Percentiles rank a stretch among this genome's conserved stretches.
Evolutionary conservation across 2,113 vertebrate genomes (phyloP).

Genomic region (Isichthys henryi): DNA sequence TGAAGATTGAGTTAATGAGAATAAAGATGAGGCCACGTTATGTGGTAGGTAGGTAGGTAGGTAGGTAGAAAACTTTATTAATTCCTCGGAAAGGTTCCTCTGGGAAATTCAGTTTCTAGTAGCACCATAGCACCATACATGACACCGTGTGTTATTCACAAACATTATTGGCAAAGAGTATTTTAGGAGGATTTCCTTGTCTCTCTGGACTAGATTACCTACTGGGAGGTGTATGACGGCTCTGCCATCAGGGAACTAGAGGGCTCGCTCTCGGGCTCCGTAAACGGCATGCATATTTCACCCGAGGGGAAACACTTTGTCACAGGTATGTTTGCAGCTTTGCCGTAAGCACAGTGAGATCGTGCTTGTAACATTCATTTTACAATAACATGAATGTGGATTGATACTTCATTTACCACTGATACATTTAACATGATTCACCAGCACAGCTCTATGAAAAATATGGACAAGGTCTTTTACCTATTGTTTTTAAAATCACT

Average conservation of each 20-base stretch:
- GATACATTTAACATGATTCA: not conserved
- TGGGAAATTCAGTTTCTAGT: too few relatives aligned
- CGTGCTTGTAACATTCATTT: not conserved
- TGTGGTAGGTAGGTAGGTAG: too few relatives aligned
- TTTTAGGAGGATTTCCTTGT: not conserved
- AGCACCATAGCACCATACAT: too few relatives aligned
- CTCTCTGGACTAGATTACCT: slow-evolving; percentile 50
- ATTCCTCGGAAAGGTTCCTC: too few relatives aligned
- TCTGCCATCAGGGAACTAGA: slow-evolving; percentile 56
- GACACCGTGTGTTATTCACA: not conserved
- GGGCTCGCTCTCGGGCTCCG: slow-evolving; percentile 53
- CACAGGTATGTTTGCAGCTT: slow-evolving; percentile 48
- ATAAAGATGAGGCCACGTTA: not conserved
- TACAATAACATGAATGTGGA: not conserved
- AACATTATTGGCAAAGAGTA: not conserved
- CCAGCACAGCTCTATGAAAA: not conserved
- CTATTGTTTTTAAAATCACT: not conserved
- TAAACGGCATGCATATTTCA: slow-evolving; percentile 65
- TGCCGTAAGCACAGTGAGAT: not conserved
- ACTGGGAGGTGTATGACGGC: slow-evolving; percentile 66
- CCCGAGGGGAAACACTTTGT: slow-evolving; percentile 52
- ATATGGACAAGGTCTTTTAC: not conserved
- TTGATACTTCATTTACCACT: not conserved
- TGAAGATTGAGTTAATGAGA: not conserved
- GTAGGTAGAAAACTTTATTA: too few relatives aligned